These are phyloP conservation scores for Fratercula arctica DNA, from an alignment of 2,797 vertebrate species.

Conservation along the genomic window DNA sequence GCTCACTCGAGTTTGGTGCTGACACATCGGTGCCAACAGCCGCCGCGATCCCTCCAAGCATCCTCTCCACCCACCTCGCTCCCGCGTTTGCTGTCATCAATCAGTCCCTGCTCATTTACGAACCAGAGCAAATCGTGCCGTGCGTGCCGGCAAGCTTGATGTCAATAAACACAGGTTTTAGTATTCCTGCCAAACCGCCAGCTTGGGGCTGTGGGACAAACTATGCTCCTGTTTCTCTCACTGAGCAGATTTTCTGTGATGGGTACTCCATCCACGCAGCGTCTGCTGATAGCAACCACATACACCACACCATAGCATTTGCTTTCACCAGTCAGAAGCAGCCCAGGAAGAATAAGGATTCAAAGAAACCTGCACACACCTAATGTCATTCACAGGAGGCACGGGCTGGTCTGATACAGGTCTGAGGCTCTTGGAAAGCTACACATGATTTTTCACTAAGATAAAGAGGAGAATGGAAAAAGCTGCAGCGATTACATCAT, in stretches of 20 bases:
- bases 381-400: not conserved
- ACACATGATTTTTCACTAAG: not conserved
- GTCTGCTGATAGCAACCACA: not conserved
- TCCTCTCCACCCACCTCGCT: not conserved
- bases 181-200: slow-evolving; percentile 18
- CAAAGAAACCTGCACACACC: not conserved
- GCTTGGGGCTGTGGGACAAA: not conserved
- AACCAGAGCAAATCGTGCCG: not conserved
- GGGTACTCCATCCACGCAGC: not conserved
- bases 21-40: not conserved
- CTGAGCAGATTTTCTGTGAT: not conserved
- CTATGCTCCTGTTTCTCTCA: not conserved
- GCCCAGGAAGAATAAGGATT: not conserved
- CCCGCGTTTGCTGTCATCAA: accelerated
- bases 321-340: not conserved
- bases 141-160: not conserved
- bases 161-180: not conserved
- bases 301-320: not conserved
- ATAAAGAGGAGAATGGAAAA: not conserved
- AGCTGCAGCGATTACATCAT: not conserved
- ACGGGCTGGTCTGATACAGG: not conserved
- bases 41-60: not conserved
- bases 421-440: not conserved
- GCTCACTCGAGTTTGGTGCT: not conserved
- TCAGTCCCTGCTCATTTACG: not conserved